A percentile compares a stretch with the other conserved stretches of the same genome.
These are phyloP conservation scores for Gortyna flavago DNA, from an alignment of 2,888 invertebrate genomes.

Conservation along the genomic window DNA sequence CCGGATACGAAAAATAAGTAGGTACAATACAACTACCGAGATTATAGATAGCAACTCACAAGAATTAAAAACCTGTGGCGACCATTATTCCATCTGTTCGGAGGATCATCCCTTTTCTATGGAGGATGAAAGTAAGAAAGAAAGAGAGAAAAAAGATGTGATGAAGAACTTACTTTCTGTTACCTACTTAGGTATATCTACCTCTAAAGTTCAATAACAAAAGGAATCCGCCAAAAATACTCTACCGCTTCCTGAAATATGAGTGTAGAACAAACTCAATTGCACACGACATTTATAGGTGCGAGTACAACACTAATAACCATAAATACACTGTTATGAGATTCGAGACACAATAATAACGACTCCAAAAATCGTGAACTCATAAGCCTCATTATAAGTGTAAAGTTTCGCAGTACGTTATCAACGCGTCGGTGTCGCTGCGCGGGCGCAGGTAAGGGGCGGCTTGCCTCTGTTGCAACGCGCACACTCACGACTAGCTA, in stretches of 20 bases:
- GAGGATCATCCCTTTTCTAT: not conserved
- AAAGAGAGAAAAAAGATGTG: not conserved
- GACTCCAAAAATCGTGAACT: conserved; percentile 63
- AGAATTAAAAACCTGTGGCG: not conserved
- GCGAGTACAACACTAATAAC: conserved; percentile 35
- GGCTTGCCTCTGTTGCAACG: conserved; percentile 70
- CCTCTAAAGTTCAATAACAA: not conserved
- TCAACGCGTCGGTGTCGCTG: conserved; percentile 49
- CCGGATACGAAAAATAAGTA: not conserved
- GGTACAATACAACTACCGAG: not conserved
- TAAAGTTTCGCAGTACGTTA: conserved; percentile 62
- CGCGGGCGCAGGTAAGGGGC: conserved; percentile 58
- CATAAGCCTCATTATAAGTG: conserved; percentile 65
- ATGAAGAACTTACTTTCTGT: not conserved
- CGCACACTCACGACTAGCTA: conserved; percentile 74
- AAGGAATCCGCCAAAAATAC: not conserved
- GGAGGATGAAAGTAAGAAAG: not conserved
- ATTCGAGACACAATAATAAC: conserved; percentile 51
- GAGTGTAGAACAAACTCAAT: conserved; percentile 1
- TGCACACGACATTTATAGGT: conserved; percentile 18
- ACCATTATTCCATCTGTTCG: not conserved
- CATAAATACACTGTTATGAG: conserved; percentile 54
- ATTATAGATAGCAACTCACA: not conserved
- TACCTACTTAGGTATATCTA: too few relatives aligned
- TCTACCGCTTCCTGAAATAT: not conserved